Conservation (phyloP, 1,140 invertebrate species). For the Apis dorsata region DNA sequence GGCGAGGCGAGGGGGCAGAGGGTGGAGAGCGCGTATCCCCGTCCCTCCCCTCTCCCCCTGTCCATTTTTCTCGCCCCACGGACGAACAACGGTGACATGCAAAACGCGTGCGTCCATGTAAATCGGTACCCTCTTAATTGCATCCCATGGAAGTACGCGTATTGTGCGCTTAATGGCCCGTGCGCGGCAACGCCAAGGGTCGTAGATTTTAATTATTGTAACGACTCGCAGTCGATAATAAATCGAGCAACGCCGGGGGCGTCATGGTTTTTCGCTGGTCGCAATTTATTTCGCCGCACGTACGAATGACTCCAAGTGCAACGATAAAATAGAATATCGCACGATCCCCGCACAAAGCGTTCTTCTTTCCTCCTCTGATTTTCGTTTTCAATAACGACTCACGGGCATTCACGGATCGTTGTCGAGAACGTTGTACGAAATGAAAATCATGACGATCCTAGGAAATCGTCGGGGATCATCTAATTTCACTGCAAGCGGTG, state of each 20-base stretch:
- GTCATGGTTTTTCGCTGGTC: slow-evolving; percentile 47
- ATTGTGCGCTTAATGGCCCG: slow-evolving; percentile 71
- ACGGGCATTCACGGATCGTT: background rate
- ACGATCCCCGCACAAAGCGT: no score
- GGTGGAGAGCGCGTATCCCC: slow-evolving; percentile 1
- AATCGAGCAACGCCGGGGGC: slow-evolving; percentile 47
- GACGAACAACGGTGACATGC: slow-evolving; percentile 73
- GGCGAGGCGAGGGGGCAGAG: background rate
- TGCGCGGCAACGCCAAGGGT: slow-evolving; percentile 46
- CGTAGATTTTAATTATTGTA: slow-evolving; percentile 64
- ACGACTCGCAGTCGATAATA: slow-evolving; percentile 51
- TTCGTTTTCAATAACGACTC: background rate
- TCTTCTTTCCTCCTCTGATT: background rate
- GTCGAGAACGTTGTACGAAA: no score
- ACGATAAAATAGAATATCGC: background rate
- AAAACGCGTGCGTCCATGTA: slow-evolving; percentile 72
- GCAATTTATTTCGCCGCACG: slow-evolving; percentile 36
- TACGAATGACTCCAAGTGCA: background rate
- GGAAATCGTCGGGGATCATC: background rate
- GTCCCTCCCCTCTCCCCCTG: slow-evolving; percentile 39
- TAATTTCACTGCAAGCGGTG: slow-evolving; percentile 14
- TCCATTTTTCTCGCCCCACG: slow-evolving; percentile 60
- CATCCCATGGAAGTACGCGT: slow-evolving; percentile 62
- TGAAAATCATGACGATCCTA: slow-evolving; percentile 32
- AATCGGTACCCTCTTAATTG: slow-evolving; percentile 76